Conservation (phyloP, 1,140 invertebrate genomes). For the Heliothis virescens region DNA sequence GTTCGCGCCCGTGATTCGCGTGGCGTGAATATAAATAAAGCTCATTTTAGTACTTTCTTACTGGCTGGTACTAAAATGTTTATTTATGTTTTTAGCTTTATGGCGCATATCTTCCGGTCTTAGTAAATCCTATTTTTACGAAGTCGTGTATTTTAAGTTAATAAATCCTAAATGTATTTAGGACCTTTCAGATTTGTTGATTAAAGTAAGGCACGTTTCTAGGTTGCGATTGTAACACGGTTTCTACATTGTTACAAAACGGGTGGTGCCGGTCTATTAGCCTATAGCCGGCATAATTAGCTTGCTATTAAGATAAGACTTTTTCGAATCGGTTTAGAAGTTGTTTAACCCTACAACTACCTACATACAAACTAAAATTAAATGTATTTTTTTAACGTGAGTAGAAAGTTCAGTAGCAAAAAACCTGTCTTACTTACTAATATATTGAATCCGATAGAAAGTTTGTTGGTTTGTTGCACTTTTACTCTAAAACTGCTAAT, state of each 20-base stretch:
- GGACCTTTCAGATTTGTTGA: constrained; percentile 3
- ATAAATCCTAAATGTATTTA: constrained; percentile 9
- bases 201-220: background rate
- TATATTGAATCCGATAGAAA: too few relatives aligned
- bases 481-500: too few relatives aligned
- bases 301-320: too few relatives aligned
- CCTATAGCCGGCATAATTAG: too few relatives aligned
- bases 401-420: too few relatives aligned
- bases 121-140: constrained; percentile 38
- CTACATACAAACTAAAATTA: too few relatives aligned
- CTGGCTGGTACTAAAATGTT: constrained; percentile 34
- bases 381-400: too few relatives aligned
- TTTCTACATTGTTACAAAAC: background rate
- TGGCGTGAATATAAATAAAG: constrained; percentile 38
- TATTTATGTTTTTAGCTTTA: constrained; percentile 36
- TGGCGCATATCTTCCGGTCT: constrained; percentile 26
- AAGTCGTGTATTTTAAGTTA: constrained; percentile 5
- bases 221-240: background rate
- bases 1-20: constrained; percentile 28
- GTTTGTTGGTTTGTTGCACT: too few relatives aligned
- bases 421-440: too few relatives aligned
- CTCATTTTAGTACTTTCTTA: constrained; percentile 29
- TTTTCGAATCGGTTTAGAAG: too few relatives aligned
- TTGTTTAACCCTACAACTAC: too few relatives aligned
- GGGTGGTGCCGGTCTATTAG: background rate